phyloP scores from a whole-genome alignment of 1,140 invertebrate genomes.

The Caenorhabditis remanei region DNA sequence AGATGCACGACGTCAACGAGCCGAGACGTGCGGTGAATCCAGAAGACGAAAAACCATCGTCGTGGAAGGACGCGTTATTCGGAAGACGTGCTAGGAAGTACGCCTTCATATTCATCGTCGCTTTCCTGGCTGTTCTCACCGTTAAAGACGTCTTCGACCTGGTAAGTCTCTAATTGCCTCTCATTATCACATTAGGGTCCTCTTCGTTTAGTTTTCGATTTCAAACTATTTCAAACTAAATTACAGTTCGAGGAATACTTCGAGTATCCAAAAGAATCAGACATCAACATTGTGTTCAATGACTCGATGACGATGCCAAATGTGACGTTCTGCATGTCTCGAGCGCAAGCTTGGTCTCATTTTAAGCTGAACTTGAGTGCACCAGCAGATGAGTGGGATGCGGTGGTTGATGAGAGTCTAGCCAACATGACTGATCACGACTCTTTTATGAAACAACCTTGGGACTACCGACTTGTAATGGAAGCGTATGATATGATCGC shows the following conservation, averaged over 20 bases:
- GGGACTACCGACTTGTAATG: constrained; percentile 67
- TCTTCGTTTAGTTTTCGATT: background rate
- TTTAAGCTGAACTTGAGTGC: constrained; percentile 65
- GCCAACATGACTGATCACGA: constrained; percentile 66
- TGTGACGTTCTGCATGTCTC: constrained; percentile 68
- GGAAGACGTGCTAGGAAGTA: constrained; percentile 70
- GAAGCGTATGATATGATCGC: constrained; percentile 69
- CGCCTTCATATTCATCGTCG: constrained; percentile 76
- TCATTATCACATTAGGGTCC: constrained; percentile 31
- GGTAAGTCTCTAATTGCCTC: constrained; percentile 67
- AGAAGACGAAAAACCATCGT: constrained; percentile 34
- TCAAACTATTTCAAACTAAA: background rate
- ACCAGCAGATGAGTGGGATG: constrained; percentile 65
- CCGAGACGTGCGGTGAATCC: background rate
- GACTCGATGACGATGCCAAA: constrained; percentile 69
- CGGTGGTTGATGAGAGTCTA: constrained; percentile 61
- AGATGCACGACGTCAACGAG: constrained; percentile 29
- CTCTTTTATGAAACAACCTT: constrained; percentile 60
- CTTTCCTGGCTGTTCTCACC: constrained; percentile 73
- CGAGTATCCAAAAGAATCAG: constrained; percentile 64
- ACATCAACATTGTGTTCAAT: constrained; percentile 69
- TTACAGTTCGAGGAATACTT: constrained; percentile 66
- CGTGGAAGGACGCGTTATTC: constrained; percentile 66
- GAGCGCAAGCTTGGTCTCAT: constrained; percentile 65
- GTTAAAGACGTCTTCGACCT: constrained; percentile 74